Conservation (phyloP, 2,113 vertebrate species). For the Platichthys stellatus region DNA sequence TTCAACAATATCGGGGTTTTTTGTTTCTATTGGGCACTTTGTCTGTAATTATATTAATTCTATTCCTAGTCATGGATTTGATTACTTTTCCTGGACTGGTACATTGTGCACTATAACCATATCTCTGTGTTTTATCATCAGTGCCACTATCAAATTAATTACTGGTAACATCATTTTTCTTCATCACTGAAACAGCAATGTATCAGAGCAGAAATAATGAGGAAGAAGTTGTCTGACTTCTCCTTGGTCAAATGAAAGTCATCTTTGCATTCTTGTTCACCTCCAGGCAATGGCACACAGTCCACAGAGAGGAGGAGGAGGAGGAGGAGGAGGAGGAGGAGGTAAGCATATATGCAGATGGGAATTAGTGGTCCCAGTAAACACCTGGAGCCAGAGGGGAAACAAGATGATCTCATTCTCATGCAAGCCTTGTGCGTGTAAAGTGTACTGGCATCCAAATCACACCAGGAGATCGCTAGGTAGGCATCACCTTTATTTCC, state of each 20-base stretch:
- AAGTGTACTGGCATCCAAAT: constrained; percentile 45
- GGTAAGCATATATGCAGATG: constrained; percentile 63
- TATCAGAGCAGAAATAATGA: constrained; percentile 7
- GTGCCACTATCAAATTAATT: background rate
- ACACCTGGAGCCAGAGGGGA: constrained; percentile 74
- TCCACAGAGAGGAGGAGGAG: constrained; percentile 28
- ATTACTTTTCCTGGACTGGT: background rate
- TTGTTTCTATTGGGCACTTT: background rate
- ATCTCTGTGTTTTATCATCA: constrained; percentile 13
- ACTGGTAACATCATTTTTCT: background rate
- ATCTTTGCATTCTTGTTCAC: constrained; percentile 29
- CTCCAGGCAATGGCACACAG: constrained; percentile 43
- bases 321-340: constrained; percentile 23
- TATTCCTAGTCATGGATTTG: background rate
- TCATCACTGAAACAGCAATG: background rate
- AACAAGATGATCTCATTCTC: constrained; percentile 64
- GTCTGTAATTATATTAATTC: background rate
- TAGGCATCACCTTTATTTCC: constrained; percentile 54
- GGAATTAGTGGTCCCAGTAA: constrained; percentile 68
- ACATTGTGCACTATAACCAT: background rate
- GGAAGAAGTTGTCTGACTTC: constrained; percentile 40
- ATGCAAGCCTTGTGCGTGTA: constrained; percentile 62
- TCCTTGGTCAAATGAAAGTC: constrained; percentile 62
- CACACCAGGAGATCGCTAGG: constrained; percentile 32
- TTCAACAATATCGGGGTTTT: background rate